These are phyloP conservation scores for Drosophila birchii DNA, from an alignment of 2,888 invertebrate species.

Conservation along the genomic window DNA sequence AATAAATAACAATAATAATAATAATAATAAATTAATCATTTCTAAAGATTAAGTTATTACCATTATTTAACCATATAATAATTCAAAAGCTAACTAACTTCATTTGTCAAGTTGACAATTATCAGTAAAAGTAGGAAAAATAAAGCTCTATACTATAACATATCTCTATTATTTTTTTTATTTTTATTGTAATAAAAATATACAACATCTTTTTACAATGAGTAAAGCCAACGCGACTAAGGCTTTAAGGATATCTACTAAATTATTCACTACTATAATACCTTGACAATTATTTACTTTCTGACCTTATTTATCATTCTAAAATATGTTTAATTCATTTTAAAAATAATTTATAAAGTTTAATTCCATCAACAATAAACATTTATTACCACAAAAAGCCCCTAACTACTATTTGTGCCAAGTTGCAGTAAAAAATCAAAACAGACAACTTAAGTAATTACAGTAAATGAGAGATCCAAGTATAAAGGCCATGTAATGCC, in stretches of 20 bases:
- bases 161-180: too few relatives aligned
- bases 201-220: too few relatives aligned
- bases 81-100: too few relatives aligned
- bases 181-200: too few relatives aligned
- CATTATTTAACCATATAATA: too few relatives aligned
- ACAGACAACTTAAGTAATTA: constrained; percentile 2
- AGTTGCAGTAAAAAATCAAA: background rate
- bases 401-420: background rate
- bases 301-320: background rate
- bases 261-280: background rate
- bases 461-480: constrained; percentile 1
- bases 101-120: too few relatives aligned
- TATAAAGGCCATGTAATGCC: background rate
- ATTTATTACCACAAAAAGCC: background rate
- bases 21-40: too few relatives aligned
- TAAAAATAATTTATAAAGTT: background rate
- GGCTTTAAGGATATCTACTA: too few relatives aligned
- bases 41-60: background rate
- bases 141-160: too few relatives aligned
- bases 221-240: too few relatives aligned
- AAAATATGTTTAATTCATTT: background rate
- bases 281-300: background rate
- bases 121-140: too few relatives aligned
- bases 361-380: background rate
- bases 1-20: too few relatives aligned